A percentile compares a stretch with the other conserved stretches of the same genome.
These are phyloP conservation scores for Pocillopora grandis DNA, from an alignment of 92 coral and sea anemone species.

Conservation along the genomic window DNA sequence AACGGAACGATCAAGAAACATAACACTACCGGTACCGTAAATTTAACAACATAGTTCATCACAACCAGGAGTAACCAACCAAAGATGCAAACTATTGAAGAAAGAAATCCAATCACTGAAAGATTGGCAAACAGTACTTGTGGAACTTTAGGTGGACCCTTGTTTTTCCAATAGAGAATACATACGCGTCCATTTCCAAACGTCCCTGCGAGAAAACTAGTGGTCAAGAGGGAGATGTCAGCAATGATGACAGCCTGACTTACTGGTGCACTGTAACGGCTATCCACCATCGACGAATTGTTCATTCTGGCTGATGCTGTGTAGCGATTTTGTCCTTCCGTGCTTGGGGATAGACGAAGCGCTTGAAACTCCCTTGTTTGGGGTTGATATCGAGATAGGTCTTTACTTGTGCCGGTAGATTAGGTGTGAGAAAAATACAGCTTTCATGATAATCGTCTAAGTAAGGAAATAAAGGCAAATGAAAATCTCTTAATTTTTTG, in stretches of 20 bases:
- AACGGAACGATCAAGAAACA: background rate
- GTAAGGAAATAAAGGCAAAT: no score
- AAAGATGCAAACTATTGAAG: conserved; percentile 5
- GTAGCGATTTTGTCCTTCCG: background rate
- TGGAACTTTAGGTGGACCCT: background rate
- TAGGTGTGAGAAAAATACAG: no score
- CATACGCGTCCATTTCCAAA: background rate
- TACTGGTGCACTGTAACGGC: background rate
- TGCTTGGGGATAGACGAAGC: no score
- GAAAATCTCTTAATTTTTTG: no score
- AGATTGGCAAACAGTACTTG: background rate
- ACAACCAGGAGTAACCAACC: background rate
- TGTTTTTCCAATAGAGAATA: background rate
- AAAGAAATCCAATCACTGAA: conserved; percentile 1
- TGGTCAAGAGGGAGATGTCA: conserved; percentile 20
- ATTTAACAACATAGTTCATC: background rate
- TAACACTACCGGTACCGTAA: background rate
- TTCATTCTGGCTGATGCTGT: background rate
- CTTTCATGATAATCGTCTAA: no score
- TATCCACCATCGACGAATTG: background rate
- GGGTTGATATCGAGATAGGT: no score
- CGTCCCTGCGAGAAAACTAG: background rate
- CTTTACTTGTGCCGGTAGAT: no score
- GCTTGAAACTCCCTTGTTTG: no score
- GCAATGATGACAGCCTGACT: conserved; percentile 4